A percentile compares a stretch with the other conserved stretches of the same genome.
phyloP scores from a whole-genome alignment of 2,888 invertebrate genomes.

The Eledona agricola region DNA sequence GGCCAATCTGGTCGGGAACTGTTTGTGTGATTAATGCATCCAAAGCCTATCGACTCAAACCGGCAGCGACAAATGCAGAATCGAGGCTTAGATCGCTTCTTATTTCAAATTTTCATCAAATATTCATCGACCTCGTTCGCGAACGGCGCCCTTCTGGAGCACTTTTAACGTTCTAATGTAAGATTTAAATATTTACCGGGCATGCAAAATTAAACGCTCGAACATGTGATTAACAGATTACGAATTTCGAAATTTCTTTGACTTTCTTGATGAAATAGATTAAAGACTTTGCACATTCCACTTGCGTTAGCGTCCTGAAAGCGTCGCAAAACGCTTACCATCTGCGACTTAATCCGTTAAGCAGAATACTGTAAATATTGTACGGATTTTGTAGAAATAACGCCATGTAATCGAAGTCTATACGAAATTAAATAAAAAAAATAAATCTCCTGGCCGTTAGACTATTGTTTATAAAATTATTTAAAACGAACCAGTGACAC shows the following conservation, averaged over 20 bases:
- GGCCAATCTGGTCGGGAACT: slow-evolving; percentile 23
- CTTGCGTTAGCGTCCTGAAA: slow-evolving; percentile 35
- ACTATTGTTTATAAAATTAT: no score
- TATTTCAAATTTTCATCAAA: slow-evolving; percentile 30
- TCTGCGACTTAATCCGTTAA: slow-evolving; percentile 41
- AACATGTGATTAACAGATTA: slow-evolving; percentile 30
- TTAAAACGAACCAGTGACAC: no score
- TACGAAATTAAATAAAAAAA: slow-evolving; percentile 18
- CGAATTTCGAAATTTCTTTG: slow-evolving; percentile 28
- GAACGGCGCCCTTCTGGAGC: slow-evolving; percentile 17
- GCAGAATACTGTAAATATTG: slow-evolving; percentile 39
- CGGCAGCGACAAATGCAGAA: slow-evolving; percentile 8
- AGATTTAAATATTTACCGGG: slow-evolving; percentile 20
- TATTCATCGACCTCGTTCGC: slow-evolving; percentile 19
- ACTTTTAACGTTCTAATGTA: slow-evolving; percentile 24
- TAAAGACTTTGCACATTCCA: slow-evolving; percentile 29
- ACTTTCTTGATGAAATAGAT: slow-evolving; percentile 29
- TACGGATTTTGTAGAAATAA: slow-evolving; percentile 39
- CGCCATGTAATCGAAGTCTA: slow-evolving; percentile 15
- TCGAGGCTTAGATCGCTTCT: slow-evolving; percentile 18
- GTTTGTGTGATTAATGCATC: slow-evolving; percentile 34
- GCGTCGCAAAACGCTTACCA: slow-evolving; percentile 39
- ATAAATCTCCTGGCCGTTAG: no score
- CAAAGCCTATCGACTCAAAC: slow-evolving; percentile 25
- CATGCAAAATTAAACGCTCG: slow-evolving; percentile 7